Evolutionary conservation across 2,888 invertebrate species (phyloP).

Genomic region (Pterostichus niger): DNA sequence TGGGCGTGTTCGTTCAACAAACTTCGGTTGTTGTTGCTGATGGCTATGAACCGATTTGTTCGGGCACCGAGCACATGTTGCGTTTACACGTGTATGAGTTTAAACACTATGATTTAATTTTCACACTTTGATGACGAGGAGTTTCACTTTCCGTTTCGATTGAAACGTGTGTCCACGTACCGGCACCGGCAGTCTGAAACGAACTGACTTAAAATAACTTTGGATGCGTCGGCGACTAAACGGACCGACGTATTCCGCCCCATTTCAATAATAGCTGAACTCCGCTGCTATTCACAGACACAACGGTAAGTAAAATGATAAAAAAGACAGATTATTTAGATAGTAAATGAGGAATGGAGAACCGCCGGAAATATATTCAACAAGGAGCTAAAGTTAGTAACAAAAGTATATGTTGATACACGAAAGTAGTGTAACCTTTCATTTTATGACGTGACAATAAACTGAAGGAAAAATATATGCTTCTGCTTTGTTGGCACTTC

Average conservation of each 20-base stretch:
- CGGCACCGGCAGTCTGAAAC: constrained; percentile 58
- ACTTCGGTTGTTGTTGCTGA: background rate
- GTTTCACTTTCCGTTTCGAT: constrained; percentile 36
- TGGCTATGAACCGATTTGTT: background rate
- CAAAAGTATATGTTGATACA: constrained; percentile 40
- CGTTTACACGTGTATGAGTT: no score
- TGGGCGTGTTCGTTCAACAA: constrained; percentile 22
- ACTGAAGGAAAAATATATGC: constrained; percentile 56
- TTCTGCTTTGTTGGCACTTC: constrained; percentile 35
- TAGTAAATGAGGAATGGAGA: constrained; percentile 63
- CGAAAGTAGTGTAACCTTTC: constrained; percentile 55
- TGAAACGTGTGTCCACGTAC: constrained; percentile 52
- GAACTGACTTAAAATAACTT: constrained; percentile 60
- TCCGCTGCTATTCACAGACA: constrained; percentile 56
- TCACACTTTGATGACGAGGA: background rate
- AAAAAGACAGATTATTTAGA: constrained; percentile 59
- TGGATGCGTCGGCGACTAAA: constrained; percentile 47
- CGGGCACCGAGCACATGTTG: no score
- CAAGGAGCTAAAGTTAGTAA: constrained; percentile 51
- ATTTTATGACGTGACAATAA: constrained; percentile 64
- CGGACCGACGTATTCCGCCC: constrained; percentile 46
- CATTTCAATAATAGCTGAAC: constrained; percentile 65
- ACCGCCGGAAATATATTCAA: constrained; percentile 59
- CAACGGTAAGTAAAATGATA: constrained; percentile 42
- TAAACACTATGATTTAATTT: constrained; percentile 34